Evolutionary conservation across 1,140 invertebrate genomes (phyloP), one percentile per base, ranked within the genome.

Genomic region (Drosophila mayri): DNA sequence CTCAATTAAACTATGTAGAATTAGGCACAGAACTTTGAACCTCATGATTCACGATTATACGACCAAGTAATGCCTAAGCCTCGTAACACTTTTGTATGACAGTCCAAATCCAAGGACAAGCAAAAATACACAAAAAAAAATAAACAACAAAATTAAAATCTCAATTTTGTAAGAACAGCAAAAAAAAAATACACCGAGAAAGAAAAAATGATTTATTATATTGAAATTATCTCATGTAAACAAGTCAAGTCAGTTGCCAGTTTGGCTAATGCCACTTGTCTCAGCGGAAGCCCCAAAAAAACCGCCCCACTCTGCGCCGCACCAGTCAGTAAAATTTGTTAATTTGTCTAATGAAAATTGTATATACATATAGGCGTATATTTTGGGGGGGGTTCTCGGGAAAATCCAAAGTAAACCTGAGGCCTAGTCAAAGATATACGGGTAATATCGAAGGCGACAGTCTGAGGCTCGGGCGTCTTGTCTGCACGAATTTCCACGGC

Each of bases 311-410:
- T 49, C 44, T 37, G 37, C 38, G 14, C 41, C 11, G 67, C 30
- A 72, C 32, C 72, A 84, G 81, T 68, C 75, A 62, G 63, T 49
- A 41, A 82, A 80, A 71, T 83, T 77, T 91, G 78, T 88, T 91
- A 91, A 91, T 91, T 91, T 91, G 88, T 91, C 88, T 88, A 91
- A 91, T 91, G 88, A 91, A 91, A 91, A 91, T 72, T 30, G 49
- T 50, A 50, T 50, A 50, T 8, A 50, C 30, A 55, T 72, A 41
- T 30, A 72, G 4, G 25, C 10, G 25, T 59, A 41, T 25, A 35
- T 32, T 72, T 30, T 30, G 18, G 52, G 14, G 41, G 50, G 40
- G 25, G 18, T 43, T 43, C 63, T 22, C 37, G 30, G 40, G 40
- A 68, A 72, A 72, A 72, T 40, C 70, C 66, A 68, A 70, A 57